Evolutionary conservation across 2,113 vertebrate species (phyloP), one percentile per base, ranked within the genome.

Genomic region (Sylvietta virens): DNA sequence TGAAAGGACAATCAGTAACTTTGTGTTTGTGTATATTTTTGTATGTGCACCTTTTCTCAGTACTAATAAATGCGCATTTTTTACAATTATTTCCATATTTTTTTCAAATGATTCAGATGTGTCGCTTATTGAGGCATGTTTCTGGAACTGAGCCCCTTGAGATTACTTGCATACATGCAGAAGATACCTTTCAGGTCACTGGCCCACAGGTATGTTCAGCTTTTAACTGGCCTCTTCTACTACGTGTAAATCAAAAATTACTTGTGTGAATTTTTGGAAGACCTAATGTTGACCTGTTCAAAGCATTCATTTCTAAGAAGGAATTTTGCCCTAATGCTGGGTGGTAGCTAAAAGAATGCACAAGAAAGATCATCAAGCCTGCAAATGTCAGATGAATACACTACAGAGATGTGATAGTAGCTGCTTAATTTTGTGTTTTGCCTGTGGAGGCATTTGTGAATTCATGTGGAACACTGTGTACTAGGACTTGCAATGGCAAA

Each of bases 111-210:
- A 48, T 65, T 22, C 94, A 99, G 99, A 98, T 98, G 23, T 99
- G 99, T 89, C 98, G 98, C 80, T 97, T 99, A 86, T 78, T 99
- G 97, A 98, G 99, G 89, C 99, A 99, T 50, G 97, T 99, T 91
- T 99, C 99, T n/a, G 99, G 99, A 69, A 99, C 98, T 7, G 99
- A 99, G 94, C 99, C 99, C 9, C 98, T 99, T 5, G 99, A 99
- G 98, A 99, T 99, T 81, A 99, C 99, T 50, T 99, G 99, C 65
- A 96, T 99, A 85, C 99, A 99, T 15, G 99, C 99, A 35, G 99
- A 99, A 96, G 99, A 99, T 91, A 99, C 99, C 37, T 99, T 99
- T 97, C 98, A 98, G 84, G 99, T 99, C 93, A 99, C 99, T 74
- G 99, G 99, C 58, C 99, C 99, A 62, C 99, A 99, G 99, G 99